phyloP scores from a whole-genome alignment of 1,140 invertebrate species.

The Caerostris darwini region DNA sequence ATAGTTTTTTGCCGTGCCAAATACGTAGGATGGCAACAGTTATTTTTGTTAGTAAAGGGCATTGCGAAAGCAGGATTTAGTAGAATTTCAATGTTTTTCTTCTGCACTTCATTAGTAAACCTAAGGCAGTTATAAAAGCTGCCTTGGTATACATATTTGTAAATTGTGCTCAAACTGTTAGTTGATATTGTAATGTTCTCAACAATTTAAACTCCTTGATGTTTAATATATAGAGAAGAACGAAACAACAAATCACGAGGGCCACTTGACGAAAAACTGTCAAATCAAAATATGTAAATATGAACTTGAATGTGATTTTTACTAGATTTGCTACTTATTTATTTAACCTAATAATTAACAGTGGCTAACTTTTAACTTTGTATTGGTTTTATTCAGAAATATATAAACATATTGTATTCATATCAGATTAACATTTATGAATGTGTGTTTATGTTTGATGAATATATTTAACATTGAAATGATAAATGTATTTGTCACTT shows the following conservation, averaged over 20 bases:
- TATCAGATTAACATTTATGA: too few relatives aligned
- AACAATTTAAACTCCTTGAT: not conserved
- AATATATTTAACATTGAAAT: too few relatives aligned
- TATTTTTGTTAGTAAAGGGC: not conserved
- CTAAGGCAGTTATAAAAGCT: constrained; percentile 18
- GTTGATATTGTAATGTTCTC: not conserved
- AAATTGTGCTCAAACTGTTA: constrained; percentile 57
- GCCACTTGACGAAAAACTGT: not conserved
- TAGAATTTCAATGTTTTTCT: constrained; percentile 5
- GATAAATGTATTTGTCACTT: too few relatives aligned
- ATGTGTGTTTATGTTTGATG: too few relatives aligned
- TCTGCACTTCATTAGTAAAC: not conserved
- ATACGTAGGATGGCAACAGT: constrained; percentile 63
- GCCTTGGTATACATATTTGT: constrained; percentile 29
- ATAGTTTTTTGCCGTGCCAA: constrained; percentile 70
- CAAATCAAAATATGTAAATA: constrained; percentile 22
- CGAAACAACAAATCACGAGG: not conserved
- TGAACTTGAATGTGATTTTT: not conserved
- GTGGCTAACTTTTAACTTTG: not conserved
- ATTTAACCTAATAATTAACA: not conserved
- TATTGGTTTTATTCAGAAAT: too few relatives aligned
- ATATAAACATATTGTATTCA: too few relatives aligned
- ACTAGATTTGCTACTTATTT: not conserved
- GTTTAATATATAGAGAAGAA: constrained; percentile 38
- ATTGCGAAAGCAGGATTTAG: not conserved